phyloP scores from a whole-genome alignment of 2,888 invertebrate genomes.

The Atherix ibis region DNA sequence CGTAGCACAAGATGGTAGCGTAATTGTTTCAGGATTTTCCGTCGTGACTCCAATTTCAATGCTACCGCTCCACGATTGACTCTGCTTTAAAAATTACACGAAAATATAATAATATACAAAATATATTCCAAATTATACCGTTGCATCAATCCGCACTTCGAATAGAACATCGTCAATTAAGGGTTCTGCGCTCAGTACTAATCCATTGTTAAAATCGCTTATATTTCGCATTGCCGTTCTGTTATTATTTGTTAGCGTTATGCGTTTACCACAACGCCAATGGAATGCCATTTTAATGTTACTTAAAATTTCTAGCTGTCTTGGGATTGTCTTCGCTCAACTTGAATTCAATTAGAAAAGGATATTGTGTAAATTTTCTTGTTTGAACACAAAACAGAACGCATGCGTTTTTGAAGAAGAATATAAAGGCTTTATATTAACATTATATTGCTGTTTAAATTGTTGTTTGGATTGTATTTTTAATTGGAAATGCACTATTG shows the following conservation, averaged over 20 bases:
- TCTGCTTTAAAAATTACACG: constrained; percentile 41
- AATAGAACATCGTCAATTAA: constrained; percentile 67
- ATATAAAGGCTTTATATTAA: too few relatives aligned
- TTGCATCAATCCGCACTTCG: constrained; percentile 75
- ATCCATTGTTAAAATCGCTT: constrained; percentile 75
- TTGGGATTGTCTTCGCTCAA: too few relatives aligned
- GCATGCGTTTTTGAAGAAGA: too few relatives aligned
- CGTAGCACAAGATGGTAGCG: constrained; percentile 59
- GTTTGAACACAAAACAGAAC: too few relatives aligned
- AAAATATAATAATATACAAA: neutral
- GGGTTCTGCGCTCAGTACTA: constrained; percentile 68
- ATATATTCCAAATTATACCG: constrained; percentile 38
- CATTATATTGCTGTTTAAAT: too few relatives aligned
- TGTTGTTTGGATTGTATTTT: too few relatives aligned
- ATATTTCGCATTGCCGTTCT: constrained; percentile 65
- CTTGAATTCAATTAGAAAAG: too few relatives aligned
- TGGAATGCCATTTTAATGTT: constrained; percentile 52
- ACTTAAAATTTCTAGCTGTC: too few relatives aligned
- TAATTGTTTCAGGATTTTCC: constrained; percentile 48
- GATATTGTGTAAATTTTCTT: too few relatives aligned
- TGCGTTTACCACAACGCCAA: constrained; percentile 68
- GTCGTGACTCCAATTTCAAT: constrained; percentile 62
- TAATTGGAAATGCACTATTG: too few relatives aligned
- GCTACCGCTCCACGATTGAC: constrained; percentile 63
- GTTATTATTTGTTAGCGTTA: constrained; percentile 68